These are phyloP conservation scores for Sylvia borin DNA, from an alignment of 2,797 vertebrate genomes.

Conservation along the genomic window DNA sequence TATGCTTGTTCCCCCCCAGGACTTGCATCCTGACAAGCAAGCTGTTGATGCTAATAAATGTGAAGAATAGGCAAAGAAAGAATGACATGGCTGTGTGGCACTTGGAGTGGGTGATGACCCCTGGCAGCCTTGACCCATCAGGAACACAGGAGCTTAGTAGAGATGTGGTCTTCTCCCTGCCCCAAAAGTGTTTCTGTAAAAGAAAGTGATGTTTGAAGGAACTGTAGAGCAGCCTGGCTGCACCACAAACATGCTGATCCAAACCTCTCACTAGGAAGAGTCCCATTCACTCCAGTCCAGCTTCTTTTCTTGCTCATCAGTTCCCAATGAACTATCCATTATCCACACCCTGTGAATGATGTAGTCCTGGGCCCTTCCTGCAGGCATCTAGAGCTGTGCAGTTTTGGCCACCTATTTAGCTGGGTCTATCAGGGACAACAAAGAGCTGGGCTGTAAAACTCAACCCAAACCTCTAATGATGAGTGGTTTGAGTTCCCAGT, in stretches of 20 bases:
- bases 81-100: neutral
- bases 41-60: neutral
- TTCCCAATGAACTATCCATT: neutral
- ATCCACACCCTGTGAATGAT: neutral
- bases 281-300: neutral
- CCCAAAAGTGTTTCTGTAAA: neutral
- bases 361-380: neutral
- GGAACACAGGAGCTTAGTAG: fast-evolving
- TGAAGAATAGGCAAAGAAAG: neutral
- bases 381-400: neutral
- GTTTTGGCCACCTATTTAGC: neutral
- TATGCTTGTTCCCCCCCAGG: neutral
- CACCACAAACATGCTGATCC: neutral
- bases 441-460: neutral
- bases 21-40: neutral
- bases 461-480: neutral
- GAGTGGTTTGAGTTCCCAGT: neutral
- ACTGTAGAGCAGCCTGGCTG: neutral
- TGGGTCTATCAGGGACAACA: neutral
- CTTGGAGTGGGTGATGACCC: fast-evolving
- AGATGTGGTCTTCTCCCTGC: neutral
- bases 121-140: fast-evolving
- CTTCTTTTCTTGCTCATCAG: neutral
- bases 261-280: neutral
- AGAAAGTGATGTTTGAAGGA: neutral